A percentile compares a stretch with the other conserved stretches of the same genome.
Conservation (phyloP, 2,888 invertebrate species). For the Drosophila neutralis region DNA sequence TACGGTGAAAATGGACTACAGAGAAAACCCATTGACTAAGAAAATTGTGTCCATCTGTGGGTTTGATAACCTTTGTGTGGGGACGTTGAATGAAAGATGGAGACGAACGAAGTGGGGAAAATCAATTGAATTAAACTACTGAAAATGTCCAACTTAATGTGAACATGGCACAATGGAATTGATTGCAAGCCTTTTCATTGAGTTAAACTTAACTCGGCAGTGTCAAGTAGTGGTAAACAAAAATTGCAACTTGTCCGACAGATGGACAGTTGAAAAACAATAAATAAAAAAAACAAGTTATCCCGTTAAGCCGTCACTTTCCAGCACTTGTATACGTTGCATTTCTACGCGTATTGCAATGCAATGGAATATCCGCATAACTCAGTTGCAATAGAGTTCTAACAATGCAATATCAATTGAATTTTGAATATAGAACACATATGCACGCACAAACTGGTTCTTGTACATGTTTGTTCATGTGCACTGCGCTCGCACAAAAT, state of each 20-base stretch:
- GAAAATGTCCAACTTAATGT: not conserved
- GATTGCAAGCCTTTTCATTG: not conserved
- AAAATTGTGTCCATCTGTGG: not conserved
- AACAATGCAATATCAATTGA: constrained; percentile 2
- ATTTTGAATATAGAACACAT: not conserved
- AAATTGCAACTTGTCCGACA: not conserved
- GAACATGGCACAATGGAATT: not conserved
- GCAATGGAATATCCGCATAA: constrained; percentile 2
- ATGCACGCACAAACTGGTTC: not conserved
- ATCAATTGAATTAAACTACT: not conserved
- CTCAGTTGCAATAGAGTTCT: not conserved
- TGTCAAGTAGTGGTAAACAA: constrained; percentile 1
- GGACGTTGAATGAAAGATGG: not conserved
- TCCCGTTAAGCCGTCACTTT: constrained; percentile 1
- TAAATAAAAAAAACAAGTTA: not conserved
- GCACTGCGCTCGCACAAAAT: not conserved
- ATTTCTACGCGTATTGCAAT: not conserved
- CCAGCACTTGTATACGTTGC: not conserved
- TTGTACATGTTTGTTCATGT: not conserved
- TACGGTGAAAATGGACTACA: not conserved
- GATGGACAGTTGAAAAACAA: not conserved
- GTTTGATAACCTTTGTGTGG: not conserved
- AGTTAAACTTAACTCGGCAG: not conserved
- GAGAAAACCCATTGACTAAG: not conserved
- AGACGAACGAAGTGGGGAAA: not conserved